Evolutionary conservation across 2,797 vertebrate genomes (phyloP).

Genomic region (Pangasius macronema): DNA sequence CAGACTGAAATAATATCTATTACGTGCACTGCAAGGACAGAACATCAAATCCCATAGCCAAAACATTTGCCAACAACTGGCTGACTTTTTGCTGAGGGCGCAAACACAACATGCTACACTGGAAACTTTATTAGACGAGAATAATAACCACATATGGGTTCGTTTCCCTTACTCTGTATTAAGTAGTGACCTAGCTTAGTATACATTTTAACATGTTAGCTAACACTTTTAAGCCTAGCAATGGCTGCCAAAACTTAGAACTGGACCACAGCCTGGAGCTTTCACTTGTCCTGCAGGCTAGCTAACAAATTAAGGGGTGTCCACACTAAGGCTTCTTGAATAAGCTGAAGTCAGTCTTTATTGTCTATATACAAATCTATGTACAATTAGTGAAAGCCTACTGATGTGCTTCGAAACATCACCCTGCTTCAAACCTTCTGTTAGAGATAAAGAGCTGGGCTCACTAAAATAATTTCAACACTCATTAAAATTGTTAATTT

Average conservation of each 20-base stretch:
- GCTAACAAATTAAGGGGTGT: neutral
- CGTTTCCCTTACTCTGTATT: neutral
- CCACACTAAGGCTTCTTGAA: neutral
- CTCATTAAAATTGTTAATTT: neutral
- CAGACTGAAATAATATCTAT: neutral
- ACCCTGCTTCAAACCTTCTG: neutral
- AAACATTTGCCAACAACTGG: neutral
- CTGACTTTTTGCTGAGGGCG: neutral
- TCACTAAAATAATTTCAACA: neutral
- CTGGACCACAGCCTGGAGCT: neutral
- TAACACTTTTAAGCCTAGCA: neutral
- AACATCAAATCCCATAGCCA: neutral
- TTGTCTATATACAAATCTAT: neutral
- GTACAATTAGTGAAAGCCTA: neutral
- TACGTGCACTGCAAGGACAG: neutral
- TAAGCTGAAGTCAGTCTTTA: neutral
- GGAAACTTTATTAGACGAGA: neutral
- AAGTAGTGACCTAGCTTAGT: neutral
- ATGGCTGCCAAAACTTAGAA: neutral
- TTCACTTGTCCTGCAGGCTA: neutral
- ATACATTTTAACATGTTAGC: neutral
- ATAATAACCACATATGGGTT: no score
- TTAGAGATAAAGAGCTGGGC: neutral
- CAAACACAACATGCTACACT: neutral
- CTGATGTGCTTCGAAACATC: neutral